Evolutionary conservation across 2,113 vertebrate species (phyloP), one percentile per base, ranked within the genome.

Genomic region (Glareola pratincola): DNA sequence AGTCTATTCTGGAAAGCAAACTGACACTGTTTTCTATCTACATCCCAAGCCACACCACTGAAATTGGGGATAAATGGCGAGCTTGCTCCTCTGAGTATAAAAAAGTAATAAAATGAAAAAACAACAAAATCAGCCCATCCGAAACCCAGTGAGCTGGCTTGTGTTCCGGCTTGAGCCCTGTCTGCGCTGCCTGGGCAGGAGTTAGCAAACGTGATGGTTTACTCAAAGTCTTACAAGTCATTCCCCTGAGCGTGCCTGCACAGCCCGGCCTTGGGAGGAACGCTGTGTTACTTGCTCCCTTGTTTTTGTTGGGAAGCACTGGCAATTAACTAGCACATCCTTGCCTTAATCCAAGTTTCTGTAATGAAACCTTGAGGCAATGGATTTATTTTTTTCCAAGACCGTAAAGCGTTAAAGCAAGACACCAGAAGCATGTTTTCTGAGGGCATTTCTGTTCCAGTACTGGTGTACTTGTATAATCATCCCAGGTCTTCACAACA

Each of bases 161-260:
- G 7, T 21, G 20, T 34, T 88, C 43, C 56, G 66, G 15, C 19
- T 78, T 0, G 0, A 75, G 56, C 7, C 8, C 16, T 53, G 9
- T 19, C 64, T 64, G 26, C 8, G 3, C 8, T 1, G 0, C 5
- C 81, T 47, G 32, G 64, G 51, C n/a, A 72, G 10, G n/a, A 14
- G 27, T 30, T n/a, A 53, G 34, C 37, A 87, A 81, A 66, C 0
- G 0, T 4, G 22, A 53, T 0, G 2, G 22, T 4, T 32, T 54
- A 32, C 36, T 37, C 1, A 0, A 11, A 39, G 5, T 20, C 36
- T 27, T 50, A 26, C 14, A 71, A 59, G 21, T 23, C 48, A 57
- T 18, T 23, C 34, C 24, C 8, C 34, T 21, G 34, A 66, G 3
- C 0, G 0, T n/a, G 50, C 29, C 69, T 63, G 19, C 41, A 59